Evolutionary conservation across 2,888 invertebrate genomes (phyloP).

Genomic region (Eupithecia subumbrata): DNA sequence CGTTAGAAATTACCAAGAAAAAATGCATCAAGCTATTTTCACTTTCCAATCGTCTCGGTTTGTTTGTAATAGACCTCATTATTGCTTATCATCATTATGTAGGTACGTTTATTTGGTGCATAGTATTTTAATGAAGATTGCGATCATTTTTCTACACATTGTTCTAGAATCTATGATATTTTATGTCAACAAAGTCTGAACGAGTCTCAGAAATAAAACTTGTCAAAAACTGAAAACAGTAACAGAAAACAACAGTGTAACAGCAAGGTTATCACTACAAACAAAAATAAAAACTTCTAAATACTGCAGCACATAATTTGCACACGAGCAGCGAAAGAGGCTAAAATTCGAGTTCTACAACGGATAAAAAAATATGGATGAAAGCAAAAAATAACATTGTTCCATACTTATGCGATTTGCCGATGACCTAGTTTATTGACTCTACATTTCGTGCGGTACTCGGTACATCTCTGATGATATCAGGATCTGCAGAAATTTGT

Average conservation of each 20-base stretch:
- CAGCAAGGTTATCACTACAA: not conserved
- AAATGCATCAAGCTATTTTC: conserved; percentile 48
- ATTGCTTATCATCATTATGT: conserved; percentile 23
- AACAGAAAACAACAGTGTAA: not conserved
- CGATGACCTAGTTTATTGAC: too few relatives aligned
- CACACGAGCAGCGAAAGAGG: too few relatives aligned
- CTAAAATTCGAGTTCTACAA: not conserved
- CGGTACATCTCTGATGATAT: not conserved
- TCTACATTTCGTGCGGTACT: too few relatives aligned
- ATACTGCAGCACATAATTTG: too few relatives aligned
- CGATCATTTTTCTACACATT: conserved; percentile 32
- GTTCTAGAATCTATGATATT: not conserved
- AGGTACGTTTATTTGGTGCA: conserved; percentile 46
- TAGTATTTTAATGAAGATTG: conserved; percentile 56
- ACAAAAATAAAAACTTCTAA: too few relatives aligned
- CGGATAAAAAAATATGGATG: not conserved
- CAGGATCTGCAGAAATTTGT: too few relatives aligned
- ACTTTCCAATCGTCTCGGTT: conserved; percentile 51
- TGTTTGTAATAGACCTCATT: conserved; percentile 47
- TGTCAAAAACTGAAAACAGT: too few relatives aligned
- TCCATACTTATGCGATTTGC: not conserved
- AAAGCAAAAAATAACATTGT: too few relatives aligned
- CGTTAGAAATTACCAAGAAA: conserved; percentile 28
- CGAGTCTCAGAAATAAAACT: too few relatives aligned
- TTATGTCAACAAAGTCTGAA: not conserved